Evolutionary conservation across 2,888 invertebrate genomes (phyloP), one percentile per base, ranked within the genome.

Genomic region (Nineta flava): DNA sequence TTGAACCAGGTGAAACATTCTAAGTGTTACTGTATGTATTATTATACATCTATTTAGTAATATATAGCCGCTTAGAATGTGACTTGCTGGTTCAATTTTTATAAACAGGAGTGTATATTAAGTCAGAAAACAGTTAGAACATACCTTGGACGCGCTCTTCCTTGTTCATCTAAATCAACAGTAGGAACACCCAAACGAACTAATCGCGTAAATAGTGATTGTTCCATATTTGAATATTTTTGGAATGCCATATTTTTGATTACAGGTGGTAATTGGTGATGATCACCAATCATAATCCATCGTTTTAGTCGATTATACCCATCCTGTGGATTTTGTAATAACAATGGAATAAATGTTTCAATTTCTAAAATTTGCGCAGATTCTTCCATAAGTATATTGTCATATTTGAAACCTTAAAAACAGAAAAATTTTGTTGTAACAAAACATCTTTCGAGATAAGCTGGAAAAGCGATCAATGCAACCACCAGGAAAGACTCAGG

Each of bases 181-280:
- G 95, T 94, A 0, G 99, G 97, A 2, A 99, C 95, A 0, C 96
- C 96, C 1, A 99, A 74, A 7, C 96, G 74, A 12, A 99, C 96
- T 65, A 99, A 82, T 55, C 99, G 75, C 0, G 97, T 94, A 67
- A 99, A 99, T 41, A 99, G 73, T 49, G 94, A 94, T 70, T 99
- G 99, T 62, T 99, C 99, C 97, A 99, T 97, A 63, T 99, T 99
- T 49, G 93, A 95, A 69, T 94, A 99, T 65, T 99, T 99, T 68
- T 99, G 97, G 71, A 99, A 99, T 7, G 99, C 97, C 91, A 97
- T 96, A 67, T 99, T 99, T 70, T 99, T 99, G 45, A 99, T 96
- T 10, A 99, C 96, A 0, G 99, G 99, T 0, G 99, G 99, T 57
- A 99, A 72, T 68, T 99, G 99, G 69, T 99, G 95, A 68, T 99